phyloP scores from a whole-genome alignment of 2,888 invertebrate species.

The Catotricha subobsoleta region DNA sequence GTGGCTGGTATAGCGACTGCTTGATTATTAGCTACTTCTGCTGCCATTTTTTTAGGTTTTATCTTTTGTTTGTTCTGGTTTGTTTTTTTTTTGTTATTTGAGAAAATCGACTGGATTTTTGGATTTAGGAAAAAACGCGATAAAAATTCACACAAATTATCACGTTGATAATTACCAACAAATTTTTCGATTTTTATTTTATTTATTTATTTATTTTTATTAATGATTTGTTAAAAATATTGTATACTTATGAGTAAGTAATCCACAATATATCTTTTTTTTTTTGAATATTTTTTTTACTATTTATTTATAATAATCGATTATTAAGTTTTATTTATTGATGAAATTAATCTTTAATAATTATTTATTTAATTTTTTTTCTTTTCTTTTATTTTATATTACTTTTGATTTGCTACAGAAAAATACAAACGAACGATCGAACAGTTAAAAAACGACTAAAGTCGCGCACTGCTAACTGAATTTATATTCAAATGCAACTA shows the following conservation, averaged over 20 bases:
- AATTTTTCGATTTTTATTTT: too few species aligned
- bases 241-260: too few species aligned
- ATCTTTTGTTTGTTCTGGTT: slow-evolving; percentile 1
- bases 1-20: slow-evolving; percentile 18
- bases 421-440: slow-evolving; percentile 10
- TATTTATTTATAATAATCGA: too few species aligned
- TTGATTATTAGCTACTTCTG: slow-evolving; percentile 48
- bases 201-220: too few species aligned
- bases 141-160: not conserved
- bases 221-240: too few species aligned
- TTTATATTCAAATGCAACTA: slow-evolving; percentile 6
- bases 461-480: slow-evolving; percentile 6
- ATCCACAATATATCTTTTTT: not conserved
- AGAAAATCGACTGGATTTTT: not conserved
- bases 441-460: slow-evolving; percentile 10
- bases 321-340: too few species aligned
- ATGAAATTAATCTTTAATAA: not conserved
- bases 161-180: too few species aligned
- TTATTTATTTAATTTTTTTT: not conserved
- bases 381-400: slow-evolving; percentile 1
- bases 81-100: not conserved
- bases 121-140: too few species aligned
- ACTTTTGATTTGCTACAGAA: not conserved
- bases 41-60: slow-evolving; percentile 40
- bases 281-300: too few species aligned